These are phyloP conservation scores for Anas bernieri DNA, from an alignment of 2,797 vertebrate species.

Conservation along the genomic window DNA sequence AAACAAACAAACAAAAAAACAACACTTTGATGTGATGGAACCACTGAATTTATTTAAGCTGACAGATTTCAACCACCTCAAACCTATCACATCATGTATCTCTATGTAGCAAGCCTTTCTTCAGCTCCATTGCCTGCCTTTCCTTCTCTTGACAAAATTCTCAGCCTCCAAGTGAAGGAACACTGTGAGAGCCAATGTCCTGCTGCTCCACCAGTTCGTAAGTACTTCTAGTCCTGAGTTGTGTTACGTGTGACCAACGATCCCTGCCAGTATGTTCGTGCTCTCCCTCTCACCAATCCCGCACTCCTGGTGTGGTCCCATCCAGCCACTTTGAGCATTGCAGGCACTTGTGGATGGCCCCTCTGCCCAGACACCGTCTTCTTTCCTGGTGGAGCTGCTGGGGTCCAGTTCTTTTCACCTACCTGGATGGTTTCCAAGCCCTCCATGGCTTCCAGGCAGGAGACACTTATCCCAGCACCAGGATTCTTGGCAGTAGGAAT, in stretches of 20 bases:
- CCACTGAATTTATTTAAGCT: not conserved
- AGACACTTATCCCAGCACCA: not conserved
- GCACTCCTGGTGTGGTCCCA: not conserved
- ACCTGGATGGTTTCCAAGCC: not conserved
- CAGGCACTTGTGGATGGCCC: fast-evolving
- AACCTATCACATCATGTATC: not conserved
- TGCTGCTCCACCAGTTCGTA: not conserved
- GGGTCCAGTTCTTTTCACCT: not conserved
- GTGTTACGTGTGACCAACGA: not conserved
- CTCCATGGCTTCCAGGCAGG: not conserved
- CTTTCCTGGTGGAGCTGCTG: not conserved
- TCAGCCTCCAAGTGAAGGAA: not conserved
- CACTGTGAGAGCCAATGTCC: not conserved
- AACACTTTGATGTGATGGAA: not conserved
- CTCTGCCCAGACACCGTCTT: fast-evolving
- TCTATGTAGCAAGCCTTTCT: not conserved
- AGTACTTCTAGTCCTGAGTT: not conserved
- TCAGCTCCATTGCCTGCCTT: not conserved
- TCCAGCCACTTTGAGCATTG: not conserved
- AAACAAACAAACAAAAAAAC: too few species aligned
- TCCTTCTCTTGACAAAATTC: not conserved
- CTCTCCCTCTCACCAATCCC: not conserved
- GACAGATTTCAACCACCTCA: not conserved
- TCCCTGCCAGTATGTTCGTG: not conserved
- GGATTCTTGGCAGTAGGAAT: not conserved